These are phyloP conservation scores for Drosophila pandora DNA, from an alignment of 1,140 invertebrate species.

Conservation along the genomic window DNA sequence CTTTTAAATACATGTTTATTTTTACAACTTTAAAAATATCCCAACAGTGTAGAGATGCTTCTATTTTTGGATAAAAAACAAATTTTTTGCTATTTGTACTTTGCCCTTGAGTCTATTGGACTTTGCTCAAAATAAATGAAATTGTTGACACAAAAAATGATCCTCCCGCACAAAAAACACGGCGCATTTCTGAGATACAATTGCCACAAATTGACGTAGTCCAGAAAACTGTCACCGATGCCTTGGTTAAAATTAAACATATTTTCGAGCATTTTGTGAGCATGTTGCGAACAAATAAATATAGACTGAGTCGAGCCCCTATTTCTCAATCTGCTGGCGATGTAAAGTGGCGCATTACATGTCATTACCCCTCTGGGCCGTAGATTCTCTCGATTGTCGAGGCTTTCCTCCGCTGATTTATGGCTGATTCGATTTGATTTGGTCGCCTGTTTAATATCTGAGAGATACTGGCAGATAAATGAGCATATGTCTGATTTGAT, in stretches of 20 bases:
- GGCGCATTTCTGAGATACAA: conserved; percentile 41
- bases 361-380: background rate
- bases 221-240: conserved; percentile 19
- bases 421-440: conserved; percentile 37
- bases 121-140: conserved; percentile 60
- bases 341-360: conserved; percentile 21
- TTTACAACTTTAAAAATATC: background rate
- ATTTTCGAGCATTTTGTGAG: conserved; percentile 1
- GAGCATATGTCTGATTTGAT: conserved; percentile 30
- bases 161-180: conserved; percentile 14
- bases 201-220: conserved; percentile 45
- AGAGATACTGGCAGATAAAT: conserved; percentile 45
- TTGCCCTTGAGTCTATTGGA: conserved; percentile 51
- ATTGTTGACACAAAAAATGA: conserved; percentile 62
- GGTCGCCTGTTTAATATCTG: conserved; percentile 1
- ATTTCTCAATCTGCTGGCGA: conserved; percentile 20
- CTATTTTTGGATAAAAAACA: background rate
- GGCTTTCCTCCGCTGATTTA: conserved; percentile 41
- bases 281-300: conserved; percentile 19
- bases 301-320: conserved; percentile 45
- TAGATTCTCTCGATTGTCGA: background rate
- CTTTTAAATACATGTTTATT: background rate
- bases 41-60: background rate
- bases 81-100: conserved; percentile 29
- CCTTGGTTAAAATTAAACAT: conserved; percentile 26